Evolutionary conservation across 2,888 invertebrate species (phyloP).

Genomic region (Limulus polyphemus): DNA sequence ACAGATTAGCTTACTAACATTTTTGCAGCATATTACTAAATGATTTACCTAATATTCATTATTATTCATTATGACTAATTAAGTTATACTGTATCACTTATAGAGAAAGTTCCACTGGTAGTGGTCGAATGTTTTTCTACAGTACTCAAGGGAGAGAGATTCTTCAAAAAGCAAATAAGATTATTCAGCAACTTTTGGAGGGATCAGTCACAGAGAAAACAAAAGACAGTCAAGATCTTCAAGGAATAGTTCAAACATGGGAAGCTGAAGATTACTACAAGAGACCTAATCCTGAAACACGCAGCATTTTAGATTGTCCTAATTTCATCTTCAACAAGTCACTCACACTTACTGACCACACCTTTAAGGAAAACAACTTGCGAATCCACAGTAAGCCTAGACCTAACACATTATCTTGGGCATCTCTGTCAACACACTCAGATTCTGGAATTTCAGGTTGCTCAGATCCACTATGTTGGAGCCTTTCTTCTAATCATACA

Average conservation of each 20-base stretch:
- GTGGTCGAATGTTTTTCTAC: conserved; percentile 14
- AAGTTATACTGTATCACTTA: not conserved
- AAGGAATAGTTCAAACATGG: conserved; percentile 7
- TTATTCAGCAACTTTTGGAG: conserved; percentile 15
- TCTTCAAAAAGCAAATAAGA: conserved; percentile 12
- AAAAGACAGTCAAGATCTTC: conserved; percentile 13
- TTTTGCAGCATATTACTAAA: too few species aligned
- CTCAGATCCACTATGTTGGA: too few species aligned
- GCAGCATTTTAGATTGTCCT: conserved; percentile 18
- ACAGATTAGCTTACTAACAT: too few species aligned
- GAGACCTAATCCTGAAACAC: conserved; percentile 9
- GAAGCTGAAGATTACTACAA: conserved; percentile 14
- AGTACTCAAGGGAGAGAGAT: conserved; percentile 13
- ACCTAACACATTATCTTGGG: not conserved
- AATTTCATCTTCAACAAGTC: conserved; percentile 19
- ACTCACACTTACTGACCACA: not conserved
- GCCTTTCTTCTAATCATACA: too few species aligned
- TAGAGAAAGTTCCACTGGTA: conserved; percentile 22
- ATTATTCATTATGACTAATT: too few species aligned
- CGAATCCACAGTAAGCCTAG: too few species aligned
- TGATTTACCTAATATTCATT: too few species aligned
- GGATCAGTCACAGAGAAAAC: conserved; percentile 8
- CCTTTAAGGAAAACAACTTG: too few species aligned
- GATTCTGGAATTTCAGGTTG: conserved; percentile 13
- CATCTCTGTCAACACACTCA: not conserved